These are phyloP conservation scores for Motacilla tschutschensis DNA, from an alignment of 2,113 vertebrate genomes.

Conservation along the genomic window DNA sequence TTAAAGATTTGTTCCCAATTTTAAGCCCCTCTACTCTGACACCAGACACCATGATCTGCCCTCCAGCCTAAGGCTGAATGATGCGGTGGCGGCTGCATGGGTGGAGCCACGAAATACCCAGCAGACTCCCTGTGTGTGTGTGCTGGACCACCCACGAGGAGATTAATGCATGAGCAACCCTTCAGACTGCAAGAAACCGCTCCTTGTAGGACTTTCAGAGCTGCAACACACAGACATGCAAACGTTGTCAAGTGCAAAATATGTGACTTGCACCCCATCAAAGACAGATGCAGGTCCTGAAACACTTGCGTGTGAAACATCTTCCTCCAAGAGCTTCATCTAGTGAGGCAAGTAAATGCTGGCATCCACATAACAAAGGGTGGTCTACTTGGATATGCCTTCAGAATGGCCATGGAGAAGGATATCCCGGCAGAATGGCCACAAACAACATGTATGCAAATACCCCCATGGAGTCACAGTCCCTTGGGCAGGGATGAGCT, in stretches of 20 bases:
- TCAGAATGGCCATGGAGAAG: background rate
- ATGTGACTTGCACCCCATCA: background rate
- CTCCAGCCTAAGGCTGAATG: background rate
- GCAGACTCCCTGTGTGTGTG: background rate
- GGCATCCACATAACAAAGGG: background rate
- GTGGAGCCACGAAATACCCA: background rate
- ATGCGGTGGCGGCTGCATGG: background rate
- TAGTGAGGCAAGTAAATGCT: background rate
- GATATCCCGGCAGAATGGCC: background rate
- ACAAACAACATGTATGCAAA: rapidly evolving
- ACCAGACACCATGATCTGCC: background rate
- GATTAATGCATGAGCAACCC: background rate
- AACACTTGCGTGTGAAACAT: background rate
- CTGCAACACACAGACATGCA: background rate
- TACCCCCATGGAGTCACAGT: rapidly evolving
- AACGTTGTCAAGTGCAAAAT: background rate
- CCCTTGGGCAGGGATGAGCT: background rate
- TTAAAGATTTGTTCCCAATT: background rate
- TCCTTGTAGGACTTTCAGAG: background rate
- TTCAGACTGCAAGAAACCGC: background rate
- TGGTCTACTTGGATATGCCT: background rate
- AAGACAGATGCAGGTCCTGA: background rate
- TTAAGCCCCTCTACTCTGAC: background rate
- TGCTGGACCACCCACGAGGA: background rate
- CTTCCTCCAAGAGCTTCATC: background rate